These are phyloP conservation scores for Pocillopora meandrina DNA, from an alignment of 92 coral and sea anemone species.

Conservation along the genomic window DNA sequence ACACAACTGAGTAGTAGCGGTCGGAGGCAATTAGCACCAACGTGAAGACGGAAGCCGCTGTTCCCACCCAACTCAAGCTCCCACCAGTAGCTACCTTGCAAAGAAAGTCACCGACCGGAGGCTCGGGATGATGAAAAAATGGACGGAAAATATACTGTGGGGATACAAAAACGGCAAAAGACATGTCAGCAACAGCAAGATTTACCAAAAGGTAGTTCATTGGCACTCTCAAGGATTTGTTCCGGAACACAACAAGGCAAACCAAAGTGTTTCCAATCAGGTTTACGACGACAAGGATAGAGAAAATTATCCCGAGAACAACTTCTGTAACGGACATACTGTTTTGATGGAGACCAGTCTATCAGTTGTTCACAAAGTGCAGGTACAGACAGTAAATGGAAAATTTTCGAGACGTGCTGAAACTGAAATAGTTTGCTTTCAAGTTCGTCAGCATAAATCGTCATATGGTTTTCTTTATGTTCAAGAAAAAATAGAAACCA, in stretches of 20 bases:
- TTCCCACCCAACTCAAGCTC: constrained; percentile 36
- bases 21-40: constrained; percentile 42
- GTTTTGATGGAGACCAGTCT: too few relatives aligned
- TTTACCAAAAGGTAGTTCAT: constrained; percentile 46
- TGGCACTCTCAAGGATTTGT: constrained; percentile 25
- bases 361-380: too few relatives aligned
- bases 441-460: too few relatives aligned
- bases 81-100: constrained; percentile 43
- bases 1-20: constrained; percentile 27
- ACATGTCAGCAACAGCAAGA: constrained; percentile 42
- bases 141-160: constrained; percentile 36
- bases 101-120: constrained; percentile 19
- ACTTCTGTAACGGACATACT: constrained; percentile 10
- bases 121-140: constrained; percentile 4
- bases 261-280: constrained; percentile 38
- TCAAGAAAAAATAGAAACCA: too few relatives aligned
- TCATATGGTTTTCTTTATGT: too few relatives aligned
- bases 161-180: constrained; percentile 37
- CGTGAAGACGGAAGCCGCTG: constrained; percentile 37
- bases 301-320: constrained; percentile 12
- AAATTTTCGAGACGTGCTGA: too few relatives aligned
- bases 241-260: constrained; percentile 25
- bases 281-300: constrained; percentile 15
- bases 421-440: too few relatives aligned
- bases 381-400: too few relatives aligned